These are phyloP conservation scores for Sebastes oblongus DNA, from an alignment of 2,797 vertebrate species.

Conservation along the genomic window DNA sequence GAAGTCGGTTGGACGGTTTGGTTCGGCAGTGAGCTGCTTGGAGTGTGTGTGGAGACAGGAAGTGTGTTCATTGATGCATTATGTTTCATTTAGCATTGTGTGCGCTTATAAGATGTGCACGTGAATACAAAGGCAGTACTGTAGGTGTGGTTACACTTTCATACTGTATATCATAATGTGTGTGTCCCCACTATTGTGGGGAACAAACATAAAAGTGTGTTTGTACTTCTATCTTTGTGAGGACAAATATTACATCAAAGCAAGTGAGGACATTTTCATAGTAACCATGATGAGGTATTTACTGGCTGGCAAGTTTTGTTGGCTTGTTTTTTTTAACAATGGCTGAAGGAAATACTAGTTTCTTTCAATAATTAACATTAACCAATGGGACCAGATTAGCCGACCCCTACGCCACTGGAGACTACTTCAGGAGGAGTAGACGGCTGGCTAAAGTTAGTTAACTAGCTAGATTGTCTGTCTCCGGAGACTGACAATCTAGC, in stretches of 20 bases:
- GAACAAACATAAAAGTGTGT: not conserved
- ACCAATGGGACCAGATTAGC: no score
- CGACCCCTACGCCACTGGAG: no score
- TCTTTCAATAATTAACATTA: no score
- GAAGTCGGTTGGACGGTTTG: not conserved
- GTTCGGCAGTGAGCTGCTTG: slow-evolving; percentile 60
- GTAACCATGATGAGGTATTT: no score
- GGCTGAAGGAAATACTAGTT: no score
- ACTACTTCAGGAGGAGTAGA: no score
- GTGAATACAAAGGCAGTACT: slow-evolving; percentile 20
- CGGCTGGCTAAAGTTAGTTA: no score
- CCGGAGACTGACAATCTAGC: no score
- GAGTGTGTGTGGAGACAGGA: slow-evolving; percentile 2
- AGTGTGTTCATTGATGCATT: not conserved
- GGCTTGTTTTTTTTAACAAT: no score
- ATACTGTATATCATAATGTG: not conserved
- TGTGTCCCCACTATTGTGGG: not conserved
- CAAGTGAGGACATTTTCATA: not conserved
- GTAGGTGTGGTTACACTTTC: not conserved
- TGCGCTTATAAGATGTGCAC: slow-evolving; percentile 14
- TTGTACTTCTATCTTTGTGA: not conserved
- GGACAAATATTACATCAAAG: not conserved
- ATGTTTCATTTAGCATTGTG: not conserved
- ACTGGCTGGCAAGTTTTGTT: no score
- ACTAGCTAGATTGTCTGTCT: no score